Conservation (phyloP, 2,113 vertebrate species). For the Nibea albiflora region DNA sequence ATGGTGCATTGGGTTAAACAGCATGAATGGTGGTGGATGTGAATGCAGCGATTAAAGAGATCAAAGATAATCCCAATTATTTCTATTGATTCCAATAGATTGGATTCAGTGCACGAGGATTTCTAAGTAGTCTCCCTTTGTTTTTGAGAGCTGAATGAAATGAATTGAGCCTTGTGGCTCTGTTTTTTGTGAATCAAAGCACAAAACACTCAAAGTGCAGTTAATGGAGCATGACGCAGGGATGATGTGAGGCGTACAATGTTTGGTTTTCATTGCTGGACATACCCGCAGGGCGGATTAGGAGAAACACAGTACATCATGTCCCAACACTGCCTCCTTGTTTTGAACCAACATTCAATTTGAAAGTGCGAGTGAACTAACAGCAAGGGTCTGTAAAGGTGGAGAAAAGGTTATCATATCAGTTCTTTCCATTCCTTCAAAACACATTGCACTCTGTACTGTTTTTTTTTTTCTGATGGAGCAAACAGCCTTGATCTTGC, state of each 20-base stretch:
- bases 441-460: background rate
- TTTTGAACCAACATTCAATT: conserved; percentile 8
- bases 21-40: background rate
- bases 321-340: background rate
- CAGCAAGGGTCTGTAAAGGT: background rate
- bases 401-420: conserved; percentile 17
- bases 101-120: background rate
- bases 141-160: background rate
- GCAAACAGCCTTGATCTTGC: conserved; percentile 13
- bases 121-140: background rate
- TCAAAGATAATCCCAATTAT: too few species aligned
- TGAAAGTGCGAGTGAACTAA: background rate
- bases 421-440: conserved; percentile 6
- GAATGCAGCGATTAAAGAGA: too few species aligned
- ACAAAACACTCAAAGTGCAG: background rate
- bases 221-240: conserved; percentile 3
- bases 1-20: background rate
- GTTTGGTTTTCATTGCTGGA: background rate
- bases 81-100: background rate
- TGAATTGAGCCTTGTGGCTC: background rate
- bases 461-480: conserved; percentile 9
- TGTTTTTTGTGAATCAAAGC: conserved; percentile 4
- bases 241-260: background rate
- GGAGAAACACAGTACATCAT: background rate
- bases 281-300: background rate